A percentile compares a stretch with the other conserved stretches of the same genome.
These are phyloP conservation scores for Sarcophaga caerulescens DNA, from an alignment of 2,888 invertebrate genomes.

Conservation along the genomic window DNA sequence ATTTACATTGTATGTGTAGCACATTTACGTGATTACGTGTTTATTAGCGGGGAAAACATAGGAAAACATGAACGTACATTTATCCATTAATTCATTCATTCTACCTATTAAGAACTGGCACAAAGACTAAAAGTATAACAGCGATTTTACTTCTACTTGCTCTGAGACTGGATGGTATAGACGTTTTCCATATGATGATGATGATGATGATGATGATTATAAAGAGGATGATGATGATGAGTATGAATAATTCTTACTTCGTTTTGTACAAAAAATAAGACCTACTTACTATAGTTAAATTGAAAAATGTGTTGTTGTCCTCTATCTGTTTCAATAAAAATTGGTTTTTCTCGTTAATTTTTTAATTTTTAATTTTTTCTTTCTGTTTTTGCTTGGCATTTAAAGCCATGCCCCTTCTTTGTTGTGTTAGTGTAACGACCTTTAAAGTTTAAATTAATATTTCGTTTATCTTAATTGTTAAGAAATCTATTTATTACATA, in stretches of 20 bases:
- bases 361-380: slow-evolving; percentile 11
- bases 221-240: slow-evolving; percentile 55
- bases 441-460: slow-evolving; percentile 23
- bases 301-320: slow-evolving; percentile 43
- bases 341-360: slow-evolving; percentile 19
- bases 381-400: slow-evolving; percentile 20
- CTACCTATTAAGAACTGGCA: not conserved
- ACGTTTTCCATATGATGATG: not conserved
- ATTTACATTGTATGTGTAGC: too few relatives aligned
- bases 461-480: slow-evolving; percentile 54
- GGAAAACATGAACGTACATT: not conserved
- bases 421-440: slow-evolving; percentile 31
- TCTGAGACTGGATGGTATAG: not conserved
- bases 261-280: slow-evolving; percentile 43
- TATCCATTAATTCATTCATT: not conserved
- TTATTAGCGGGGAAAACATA: not conserved
- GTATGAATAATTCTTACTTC: slow-evolving; percentile 56
- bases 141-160: not conserved
- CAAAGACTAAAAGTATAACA: not conserved
- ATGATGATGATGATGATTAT: slow-evolving; percentile 45
- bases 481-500: slow-evolving; percentile 35
- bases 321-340: slow-evolving; percentile 19
- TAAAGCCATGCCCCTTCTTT: not conserved
- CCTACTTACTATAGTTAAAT: slow-evolving; percentile 23
- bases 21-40: too few relatives aligned